Percentiles rank a stretch among this genome's conserved stretches.
These are phyloP conservation scores for Megalopta genalis DNA, from an alignment of 1,140 invertebrate genomes.

Conservation along the genomic window DNA sequence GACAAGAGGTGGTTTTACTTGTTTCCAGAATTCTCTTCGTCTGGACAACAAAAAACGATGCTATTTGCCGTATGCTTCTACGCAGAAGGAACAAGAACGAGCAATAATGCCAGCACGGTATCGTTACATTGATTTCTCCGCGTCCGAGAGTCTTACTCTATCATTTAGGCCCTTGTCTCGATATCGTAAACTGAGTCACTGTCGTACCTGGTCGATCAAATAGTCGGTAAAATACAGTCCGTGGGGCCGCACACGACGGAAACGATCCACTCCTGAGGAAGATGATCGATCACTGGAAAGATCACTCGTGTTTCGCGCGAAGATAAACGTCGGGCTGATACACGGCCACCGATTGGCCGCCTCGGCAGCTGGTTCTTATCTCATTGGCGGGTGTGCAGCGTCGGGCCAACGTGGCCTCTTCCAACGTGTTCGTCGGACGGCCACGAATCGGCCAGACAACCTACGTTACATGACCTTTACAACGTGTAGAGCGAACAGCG, in stretches of 20 bases:
- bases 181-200: neutral
- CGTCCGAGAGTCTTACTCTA: neutral
- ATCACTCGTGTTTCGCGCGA: constrained; percentile 44
- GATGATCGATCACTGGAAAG: constrained; percentile 22
- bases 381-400: neutral
- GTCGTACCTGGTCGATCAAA: neutral
- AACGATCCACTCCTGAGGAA: neutral
- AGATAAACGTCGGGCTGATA: constrained; percentile 5
- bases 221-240: neutral
- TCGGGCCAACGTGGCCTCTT: constrained; percentile 48
- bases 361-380: neutral
- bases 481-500: constrained; percentile 22
- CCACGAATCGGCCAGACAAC: constrained; percentile 31
- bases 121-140: too few species aligned
- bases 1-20: too few species aligned
- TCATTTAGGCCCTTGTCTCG: neutral
- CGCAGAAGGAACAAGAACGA: too few species aligned
- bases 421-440: constrained; percentile 31
- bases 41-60: too few species aligned
- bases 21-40: too few species aligned
- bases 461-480: constrained; percentile 35
- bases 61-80: too few species aligned
- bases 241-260: neutral
- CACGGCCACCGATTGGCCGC: constrained; percentile 10
- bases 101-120: neutral